Base-by-base conservation (phyloP, 2,888 invertebrate genomes). In the Gonocerus acuteangulatus region DNA sequence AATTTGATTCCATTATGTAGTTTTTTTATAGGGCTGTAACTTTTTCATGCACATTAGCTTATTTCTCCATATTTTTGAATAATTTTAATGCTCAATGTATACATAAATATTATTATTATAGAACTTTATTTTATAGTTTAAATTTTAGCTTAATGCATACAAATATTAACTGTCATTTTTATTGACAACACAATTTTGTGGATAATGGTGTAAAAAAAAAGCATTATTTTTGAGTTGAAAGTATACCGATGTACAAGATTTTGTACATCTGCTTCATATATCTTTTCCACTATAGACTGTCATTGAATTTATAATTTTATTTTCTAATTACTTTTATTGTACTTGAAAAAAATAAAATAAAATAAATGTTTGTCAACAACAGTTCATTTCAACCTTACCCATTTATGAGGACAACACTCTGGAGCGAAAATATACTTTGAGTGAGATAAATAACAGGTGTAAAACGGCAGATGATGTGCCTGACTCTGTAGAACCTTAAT, bases 31-130 rank as follows among this genome's bases (percentile, higher is more conserved):
- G 58, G 51, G 60, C 58, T 56, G 58, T 58, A 61, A 61, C 61
- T 54, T 64, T 56, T 61, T 61, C 58, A 64, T 64, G 64, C 64
- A 64, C 64, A 61, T 61, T 64, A 64, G 64, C 64, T 59, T 61
- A 59, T 64, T 64, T 57, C 59, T 64, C 64, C 34, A 34, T 61
- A 64, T 64, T 64, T 62, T 64, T 59, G 58, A 61, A 61, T 64
- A 64, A 64, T 64, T 64, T 64, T 61, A 56, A 64, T 61, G 64
- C 64, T 64, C 64, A 64, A 64, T 61, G 59, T 64, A 64, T 64
- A 61, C 61, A 51, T 36, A 51, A 51, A 34, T 11, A 36, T 51
- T 19, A 51, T n/a, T n/a, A 36, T 51, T 51, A 51, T 36, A 51
- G 51, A 32, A 34, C 51, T 51, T 51, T 36, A 11, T 51, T 51